Evolutionary conservation across 2,888 invertebrate genomes (phyloP).

Genomic region (Trachelus iudaicus): DNA sequence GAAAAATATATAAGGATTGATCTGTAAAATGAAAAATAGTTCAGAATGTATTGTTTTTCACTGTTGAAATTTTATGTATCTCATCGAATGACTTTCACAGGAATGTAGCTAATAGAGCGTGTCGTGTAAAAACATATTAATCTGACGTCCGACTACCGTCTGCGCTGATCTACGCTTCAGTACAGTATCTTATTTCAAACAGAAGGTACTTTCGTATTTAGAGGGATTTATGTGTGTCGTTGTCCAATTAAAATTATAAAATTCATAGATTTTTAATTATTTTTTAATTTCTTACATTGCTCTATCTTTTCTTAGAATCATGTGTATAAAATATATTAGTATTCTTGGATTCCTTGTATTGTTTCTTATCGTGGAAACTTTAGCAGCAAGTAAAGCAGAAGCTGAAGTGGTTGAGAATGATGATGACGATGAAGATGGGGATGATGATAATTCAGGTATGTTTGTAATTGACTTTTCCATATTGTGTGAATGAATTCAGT

Average conservation of each 20-base stretch:
- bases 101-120: conserved; percentile 39
- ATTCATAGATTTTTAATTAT: neutral
- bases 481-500: conserved; percentile 7
- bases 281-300: neutral
- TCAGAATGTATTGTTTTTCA: neutral
- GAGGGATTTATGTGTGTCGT: neutral
- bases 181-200: conserved; percentile 1
- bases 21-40: neutral
- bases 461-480: neutral
- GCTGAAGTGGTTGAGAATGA: neutral
- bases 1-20: neutral
- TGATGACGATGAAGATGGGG: no score
- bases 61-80: conserved; percentile 15
- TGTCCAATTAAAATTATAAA: neutral
- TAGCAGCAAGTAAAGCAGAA: neutral
- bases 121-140: conserved; percentile 26
- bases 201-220: neutral
- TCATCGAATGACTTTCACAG: conserved; percentile 38
- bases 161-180: neutral
- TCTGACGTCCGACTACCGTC: neutral
- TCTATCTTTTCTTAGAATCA: neutral
- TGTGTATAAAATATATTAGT: neutral
- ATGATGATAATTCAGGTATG: no score
- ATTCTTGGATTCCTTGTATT: no score
- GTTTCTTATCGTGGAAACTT: no score